Evolutionary conservation across 2,797 vertebrate genomes (phyloP).

Genomic region (Epinephelus malabaricus): DNA sequence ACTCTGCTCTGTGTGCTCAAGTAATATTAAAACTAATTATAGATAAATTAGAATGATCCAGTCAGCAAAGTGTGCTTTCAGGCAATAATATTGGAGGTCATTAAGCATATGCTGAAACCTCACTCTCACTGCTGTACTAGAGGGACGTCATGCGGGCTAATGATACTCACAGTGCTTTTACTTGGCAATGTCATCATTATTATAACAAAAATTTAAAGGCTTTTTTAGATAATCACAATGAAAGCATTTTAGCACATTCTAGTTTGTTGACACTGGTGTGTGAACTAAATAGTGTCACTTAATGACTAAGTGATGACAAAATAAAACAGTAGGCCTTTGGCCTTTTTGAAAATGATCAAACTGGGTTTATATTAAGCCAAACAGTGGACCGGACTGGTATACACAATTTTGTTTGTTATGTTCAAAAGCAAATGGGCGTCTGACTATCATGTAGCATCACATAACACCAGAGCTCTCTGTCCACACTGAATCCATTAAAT

Average conservation of each 20-base stretch:
- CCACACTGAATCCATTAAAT: too few species aligned
- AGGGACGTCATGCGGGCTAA: slow-evolving; percentile 48
- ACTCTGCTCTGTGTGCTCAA: slow-evolving; percentile 36
- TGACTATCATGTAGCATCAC: too few species aligned
- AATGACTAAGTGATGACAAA: background rate
- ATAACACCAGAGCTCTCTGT: too few species aligned
- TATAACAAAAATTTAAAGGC: background rate
- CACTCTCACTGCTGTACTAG: slow-evolving; percentile 43
- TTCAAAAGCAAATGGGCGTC: too few species aligned
- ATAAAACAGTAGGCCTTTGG: too few species aligned
- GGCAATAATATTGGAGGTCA: slow-evolving; percentile 66
- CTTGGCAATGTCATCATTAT: slow-evolving; percentile 40
- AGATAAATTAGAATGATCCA: slow-evolving; percentile 71
- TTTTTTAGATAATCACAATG: background rate
- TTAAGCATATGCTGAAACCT: slow-evolving; percentile 74
- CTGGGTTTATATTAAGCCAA: too few species aligned
- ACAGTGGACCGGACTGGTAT: too few species aligned
- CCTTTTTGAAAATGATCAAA: too few species aligned
- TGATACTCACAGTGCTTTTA: slow-evolving; percentile 53
- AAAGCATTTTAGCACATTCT: slow-evolving; percentile 17
- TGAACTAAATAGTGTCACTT: background rate
- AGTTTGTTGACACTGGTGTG: slow-evolving; percentile 6
- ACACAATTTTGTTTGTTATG: too few species aligned
- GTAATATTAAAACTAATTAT: slow-evolving; percentile 76
- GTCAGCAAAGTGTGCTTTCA: slow-evolving; percentile 73